These are phyloP conservation scores for Corynorhinus townsendii DNA, from an alignment of 2,113 vertebrate genomes.

Conservation along the genomic window DNA sequence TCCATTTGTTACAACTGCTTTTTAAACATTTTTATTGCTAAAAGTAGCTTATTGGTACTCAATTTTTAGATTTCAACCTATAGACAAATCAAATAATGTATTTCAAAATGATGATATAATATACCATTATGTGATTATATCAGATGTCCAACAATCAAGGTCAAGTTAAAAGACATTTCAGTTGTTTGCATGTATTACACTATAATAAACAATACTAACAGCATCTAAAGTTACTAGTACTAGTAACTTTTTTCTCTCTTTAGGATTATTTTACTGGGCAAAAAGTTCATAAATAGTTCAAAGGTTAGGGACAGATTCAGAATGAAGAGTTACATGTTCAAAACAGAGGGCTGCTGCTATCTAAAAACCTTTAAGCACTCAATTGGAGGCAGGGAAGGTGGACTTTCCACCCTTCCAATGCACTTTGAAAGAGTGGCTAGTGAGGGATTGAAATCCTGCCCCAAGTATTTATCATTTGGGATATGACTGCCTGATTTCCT, in stretches of 20 bases:
- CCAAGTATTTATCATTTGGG: background rate
- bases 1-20: background rate
- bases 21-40: background rate
- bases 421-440: background rate
- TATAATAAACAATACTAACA: background rate
- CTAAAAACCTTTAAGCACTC: background rate
- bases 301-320: background rate
- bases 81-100: background rate
- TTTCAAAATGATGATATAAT: background rate
- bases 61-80: background rate
- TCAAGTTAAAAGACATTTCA: background rate
- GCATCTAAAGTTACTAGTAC: background rate
- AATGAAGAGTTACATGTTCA: background rate
- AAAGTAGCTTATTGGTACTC: background rate
- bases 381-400: background rate
- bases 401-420: background rate
- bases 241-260: background rate
- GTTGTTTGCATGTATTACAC: background rate
- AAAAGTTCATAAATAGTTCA: slow-evolving; percentile 5
- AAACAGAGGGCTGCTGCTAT: background rate
- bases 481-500: background rate
- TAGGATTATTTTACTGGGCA: background rate
- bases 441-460: too few species aligned
- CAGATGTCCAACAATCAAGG: background rate
- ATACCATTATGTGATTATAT: background rate